Conservation (phyloP, 2,797 vertebrate species). For the Chaetodon trifasciatus region DNA sequence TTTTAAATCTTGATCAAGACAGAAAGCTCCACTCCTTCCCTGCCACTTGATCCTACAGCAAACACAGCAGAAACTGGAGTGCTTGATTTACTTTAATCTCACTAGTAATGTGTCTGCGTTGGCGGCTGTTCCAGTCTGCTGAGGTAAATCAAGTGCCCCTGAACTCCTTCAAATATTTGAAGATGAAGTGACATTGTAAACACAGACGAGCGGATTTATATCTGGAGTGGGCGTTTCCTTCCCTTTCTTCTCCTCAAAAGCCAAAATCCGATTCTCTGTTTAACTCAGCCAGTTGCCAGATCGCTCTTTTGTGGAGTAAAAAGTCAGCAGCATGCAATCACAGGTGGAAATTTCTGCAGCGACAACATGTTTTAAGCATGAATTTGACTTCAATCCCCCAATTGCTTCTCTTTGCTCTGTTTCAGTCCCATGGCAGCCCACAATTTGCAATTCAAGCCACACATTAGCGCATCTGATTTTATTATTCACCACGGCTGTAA, state of each 20-base stretch:
- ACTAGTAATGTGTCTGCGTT: slow-evolving; percentile 66
- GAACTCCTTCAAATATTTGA: slow-evolving; percentile 72
- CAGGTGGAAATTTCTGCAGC: slow-evolving; percentile 6
- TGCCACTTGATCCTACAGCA: slow-evolving; percentile 69
- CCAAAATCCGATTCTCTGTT: slow-evolving; percentile 34
- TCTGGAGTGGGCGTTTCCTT: neutral
- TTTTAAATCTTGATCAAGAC: slow-evolving; percentile 74
- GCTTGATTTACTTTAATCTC: slow-evolving; percentile 79
- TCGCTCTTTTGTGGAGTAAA: neutral
- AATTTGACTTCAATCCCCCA: slow-evolving; percentile 5
- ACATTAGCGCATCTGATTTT: slow-evolving; percentile 53
- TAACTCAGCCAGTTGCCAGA: slow-evolving; percentile 6
- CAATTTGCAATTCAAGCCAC: slow-evolving; percentile 44
- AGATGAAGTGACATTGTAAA: slow-evolving; percentile 67
- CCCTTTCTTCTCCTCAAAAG: neutral
- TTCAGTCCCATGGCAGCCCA: slow-evolving; percentile 12
- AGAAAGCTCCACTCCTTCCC: slow-evolving; percentile 64
- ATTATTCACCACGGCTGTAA: slow-evolving; percentile 68
- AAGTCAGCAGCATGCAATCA: slow-evolving; percentile 4
- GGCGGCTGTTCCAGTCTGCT: slow-evolving; percentile 68
- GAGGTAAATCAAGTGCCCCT: slow-evolving; percentile 69
- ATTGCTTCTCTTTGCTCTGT: slow-evolving; percentile 8
- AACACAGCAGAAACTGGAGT: slow-evolving; percentile 72
- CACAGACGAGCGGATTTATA: slow-evolving; percentile 46
- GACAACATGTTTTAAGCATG: neutral